Evolutionary conservation across 2,888 invertebrate species (phyloP), one percentile per base, ranked within the genome.

Genomic region (Nezara viridula): DNA sequence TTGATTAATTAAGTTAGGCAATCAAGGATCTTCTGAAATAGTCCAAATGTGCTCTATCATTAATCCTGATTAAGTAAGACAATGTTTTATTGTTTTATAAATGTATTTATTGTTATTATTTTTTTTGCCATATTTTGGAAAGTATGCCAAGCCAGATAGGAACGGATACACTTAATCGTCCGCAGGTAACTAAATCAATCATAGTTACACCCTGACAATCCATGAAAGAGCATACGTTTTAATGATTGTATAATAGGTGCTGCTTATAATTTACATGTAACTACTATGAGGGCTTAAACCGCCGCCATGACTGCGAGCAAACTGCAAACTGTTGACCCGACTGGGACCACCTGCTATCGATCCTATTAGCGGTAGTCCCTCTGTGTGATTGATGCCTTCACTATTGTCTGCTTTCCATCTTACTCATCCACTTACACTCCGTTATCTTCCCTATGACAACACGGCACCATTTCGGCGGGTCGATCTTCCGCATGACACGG

Each of bases 391-490:
- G 81, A 81, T 81, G 44, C n/a, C 40, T 44, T 47, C 44, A 14
- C 44, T 14, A 81, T 81, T 81, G 81, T 81, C 81, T 40, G 40
- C 44, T n/a, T 44, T 14, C 40, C 81, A 12, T 81, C 81, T 47
- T 44, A 2, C 81, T 81, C 12, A n/a, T n/a, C 81, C 81, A 81
- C 81, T 81, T 81, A n/a, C 44, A 81, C 2, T 81, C 1, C 44
- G 81, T 81, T 81, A 81, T 81, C 81, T 37, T 44, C 81, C 81
- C 44, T 4, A 81, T 81, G 21, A 32, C 66, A 73, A 73, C 37
- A 73, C 66, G 66, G 37, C 9, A 47, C 24, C 81, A 21, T 81
- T 81, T 44, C 32, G 24, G 16, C 24, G 24, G 32, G 44, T 81
- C 81, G 81, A 81, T 44, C 2, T 14, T 44, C 12, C 12, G 40